Conservation (phyloP, 2,797 vertebrate genomes). For the Loris lydekkerianus region DNA sequence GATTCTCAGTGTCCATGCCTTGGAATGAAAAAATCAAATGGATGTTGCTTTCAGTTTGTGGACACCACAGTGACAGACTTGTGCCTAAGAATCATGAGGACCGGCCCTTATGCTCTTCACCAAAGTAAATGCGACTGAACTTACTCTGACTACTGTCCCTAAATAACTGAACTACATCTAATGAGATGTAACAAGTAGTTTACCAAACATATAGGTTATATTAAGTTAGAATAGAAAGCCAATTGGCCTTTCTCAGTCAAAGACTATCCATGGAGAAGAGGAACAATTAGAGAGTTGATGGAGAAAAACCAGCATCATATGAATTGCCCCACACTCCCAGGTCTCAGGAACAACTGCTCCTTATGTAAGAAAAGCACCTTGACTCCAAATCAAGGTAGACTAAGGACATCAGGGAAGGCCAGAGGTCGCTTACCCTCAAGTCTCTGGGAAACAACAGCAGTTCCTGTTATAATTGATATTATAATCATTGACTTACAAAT, state of each 20-base stretch:
- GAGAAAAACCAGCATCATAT: neutral
- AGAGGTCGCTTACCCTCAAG: neutral
- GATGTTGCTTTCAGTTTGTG: neutral
- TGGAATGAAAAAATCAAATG: neutral
- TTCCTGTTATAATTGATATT: neutral
- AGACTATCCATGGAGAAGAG: neutral
- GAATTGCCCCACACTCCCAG: neutral
- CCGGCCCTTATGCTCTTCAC: neutral
- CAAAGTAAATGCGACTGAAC: slow-evolving; percentile 3
- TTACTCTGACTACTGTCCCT: neutral
- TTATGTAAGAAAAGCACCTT: neutral
- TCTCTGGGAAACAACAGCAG: neutral
- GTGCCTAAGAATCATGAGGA: neutral
- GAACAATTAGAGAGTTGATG: neutral
- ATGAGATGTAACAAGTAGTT: neutral
- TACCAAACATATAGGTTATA: neutral
- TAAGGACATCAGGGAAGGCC: neutral
- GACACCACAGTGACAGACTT: neutral
- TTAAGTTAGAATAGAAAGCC: neutral
- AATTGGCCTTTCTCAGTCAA: neutral
- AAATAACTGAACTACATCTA: neutral
- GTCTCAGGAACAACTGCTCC: no score
- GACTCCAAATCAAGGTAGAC: neutral
- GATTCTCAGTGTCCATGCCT: neutral
- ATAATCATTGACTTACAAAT: neutral